Evolutionary conservation across 1,140 invertebrate species (phyloP), one percentile per base, ranked within the genome.

Genomic region (Tribolium castaneum): DNA sequence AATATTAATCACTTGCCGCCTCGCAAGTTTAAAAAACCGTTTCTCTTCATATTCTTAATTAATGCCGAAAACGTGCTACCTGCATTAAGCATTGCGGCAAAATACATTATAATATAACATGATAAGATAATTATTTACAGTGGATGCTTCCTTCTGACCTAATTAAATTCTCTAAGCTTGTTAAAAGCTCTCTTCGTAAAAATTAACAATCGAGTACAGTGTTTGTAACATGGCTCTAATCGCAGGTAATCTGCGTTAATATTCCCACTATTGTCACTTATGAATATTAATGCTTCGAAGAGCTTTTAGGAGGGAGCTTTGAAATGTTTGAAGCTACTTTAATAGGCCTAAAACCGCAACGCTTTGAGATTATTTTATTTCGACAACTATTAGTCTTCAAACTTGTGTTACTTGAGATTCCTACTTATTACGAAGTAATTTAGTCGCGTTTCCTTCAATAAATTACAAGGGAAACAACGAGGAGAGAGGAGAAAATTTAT

Each of bases 191-290:
- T 30, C 30, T 62, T n/a, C 9, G 54, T 59, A 66, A 66, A 66
- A 66, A 34, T 35, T 66, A 34, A n/a, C 25, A 22, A 22, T 59
- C 16, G 10, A 35, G 10, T 12, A 35, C n/a, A 14, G 25, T 9
- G 34, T 66, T 35, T 30, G 9, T 22, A 66, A 66, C 59, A 66
- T 35, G 1, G 30, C 10, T 66, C 25, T 66, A 66, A 35, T 66
- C 59, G 12, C 59, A 66, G 59, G 59, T 66, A 66, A 66, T 66
- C 59, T 66, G 59, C 12, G 59, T 66, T 66, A 35, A 66, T 35
- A 35, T 66, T 35, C 59, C 6, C 59, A 66, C 59, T 34, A 66
- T 66, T 66, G 59, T 66, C 59, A 66, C 59, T 66, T 66, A 66
- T 66, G 59, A 66, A 66, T 66, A 66, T 66, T 66, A 66, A 66